phyloP scores from a whole-genome alignment of 2,888 invertebrate genomes.

The Drosophila histrio region DNA sequence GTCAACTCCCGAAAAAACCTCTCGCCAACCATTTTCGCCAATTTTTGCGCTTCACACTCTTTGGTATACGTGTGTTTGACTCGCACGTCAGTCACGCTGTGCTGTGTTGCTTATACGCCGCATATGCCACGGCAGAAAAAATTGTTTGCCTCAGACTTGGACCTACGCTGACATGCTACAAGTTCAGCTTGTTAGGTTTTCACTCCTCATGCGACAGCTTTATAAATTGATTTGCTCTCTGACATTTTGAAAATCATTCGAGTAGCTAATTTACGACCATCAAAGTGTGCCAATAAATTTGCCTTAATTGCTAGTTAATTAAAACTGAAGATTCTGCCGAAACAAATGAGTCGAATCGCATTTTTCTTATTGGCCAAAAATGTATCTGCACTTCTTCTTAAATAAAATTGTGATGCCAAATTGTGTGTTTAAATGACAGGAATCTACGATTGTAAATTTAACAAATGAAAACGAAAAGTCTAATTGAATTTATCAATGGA shows the following conservation, averaged over 20 bases:
- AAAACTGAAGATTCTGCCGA: slow-evolving; percentile 52
- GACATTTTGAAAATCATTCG: slow-evolving; percentile 49
- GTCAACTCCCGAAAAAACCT: slow-evolving; percentile 22
- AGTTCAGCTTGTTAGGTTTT: slow-evolving; percentile 17
- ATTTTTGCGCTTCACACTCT: slow-evolving; percentile 19
- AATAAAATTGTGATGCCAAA: not conserved
- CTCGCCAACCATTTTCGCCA: slow-evolving; percentile 27
- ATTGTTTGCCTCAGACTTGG: slow-evolving; percentile 15
- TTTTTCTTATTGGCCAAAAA: slow-evolving; percentile 9
- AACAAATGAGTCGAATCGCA: slow-evolving; percentile 7
- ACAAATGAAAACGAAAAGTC: slow-evolving; percentile 5
- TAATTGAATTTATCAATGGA: slow-evolving; percentile 16
- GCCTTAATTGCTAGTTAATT: slow-evolving; percentile 72
- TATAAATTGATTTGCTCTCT: slow-evolving; percentile 66
- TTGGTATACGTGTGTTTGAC: not conserved
- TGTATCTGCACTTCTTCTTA: not conserved
- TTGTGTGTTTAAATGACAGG: not conserved
- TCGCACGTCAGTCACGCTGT: slow-evolving; percentile 38
- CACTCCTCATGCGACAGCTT: slow-evolving; percentile 13
- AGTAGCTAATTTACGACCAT: slow-evolving; percentile 67
- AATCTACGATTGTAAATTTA: slow-evolving; percentile 27
- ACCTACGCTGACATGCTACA: slow-evolving; percentile 37
- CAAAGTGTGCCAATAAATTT: slow-evolving; percentile 74
- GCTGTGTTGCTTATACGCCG: slow-evolving; percentile 40
- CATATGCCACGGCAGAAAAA: slow-evolving; percentile 14